Evolutionary conservation across 2,888 invertebrate species (phyloP), one percentile per base, ranked within the genome.

Genomic region (Chirona hameri): DNA sequence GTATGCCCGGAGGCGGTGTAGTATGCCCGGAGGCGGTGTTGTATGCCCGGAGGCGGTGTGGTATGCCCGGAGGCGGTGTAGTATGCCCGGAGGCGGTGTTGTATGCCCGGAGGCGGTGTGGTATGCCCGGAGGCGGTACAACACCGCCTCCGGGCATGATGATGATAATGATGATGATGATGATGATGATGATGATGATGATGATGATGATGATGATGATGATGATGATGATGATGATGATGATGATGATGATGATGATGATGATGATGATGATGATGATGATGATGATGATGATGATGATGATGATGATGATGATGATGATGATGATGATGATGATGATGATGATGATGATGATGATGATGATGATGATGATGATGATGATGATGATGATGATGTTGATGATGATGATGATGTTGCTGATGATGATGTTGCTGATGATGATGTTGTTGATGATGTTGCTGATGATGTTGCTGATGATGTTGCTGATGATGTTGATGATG

Each of bases 151-250:
- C n/a, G n/a, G n/a, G n/a, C n/a, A 65, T 65, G 65, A 65, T 65
- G n/a, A 65, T 65, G 65, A 65, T 65, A 65, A 65, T 65, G 65
- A 65, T 65, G 65, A 65, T 65, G 65, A 65, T 65, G 65, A 65
- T 65, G 65, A 65, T 65, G 65, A 65, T 65, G 65, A 65, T 65
- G n/a, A 65, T 65, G 65, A 65, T 65, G n/a, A n/a, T 65, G n/a
- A 65, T 65, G n/a, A n/a, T 65, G n/a, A 21, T 65, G n/a, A 65
- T 65, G 65, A 65, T 65, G 65, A 65, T 65, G 65, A 65, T 65
- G 65, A 65, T 65, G 65, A 65, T 65, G 65, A 65, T 65, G 65
- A 65, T 65, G 65, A 65, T 65, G 65, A 65, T 65, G 65, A 65
- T 65, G 65, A 65, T 65, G 65, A 65, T 65, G 65, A 65, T 65